phyloP scores from a whole-genome alignment of 2,888 invertebrate species.

The Epinotia brunnichana region DNA sequence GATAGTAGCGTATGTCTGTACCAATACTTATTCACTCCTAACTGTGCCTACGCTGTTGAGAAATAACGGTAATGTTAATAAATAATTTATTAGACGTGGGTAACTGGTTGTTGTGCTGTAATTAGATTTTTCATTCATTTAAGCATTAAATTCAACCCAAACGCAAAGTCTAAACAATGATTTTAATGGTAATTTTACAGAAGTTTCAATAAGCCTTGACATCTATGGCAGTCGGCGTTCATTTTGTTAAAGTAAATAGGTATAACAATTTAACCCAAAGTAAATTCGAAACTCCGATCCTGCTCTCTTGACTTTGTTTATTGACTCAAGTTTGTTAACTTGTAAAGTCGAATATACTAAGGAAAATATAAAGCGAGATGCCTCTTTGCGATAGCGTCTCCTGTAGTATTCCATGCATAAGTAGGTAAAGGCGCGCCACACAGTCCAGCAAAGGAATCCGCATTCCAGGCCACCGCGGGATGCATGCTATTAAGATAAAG shows the following conservation, averaged over 20 bases:
- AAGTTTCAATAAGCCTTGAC: slow-evolving; percentile 32
- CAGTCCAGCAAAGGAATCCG: too few species aligned
- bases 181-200: slow-evolving; percentile 26
- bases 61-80: too few species aligned
- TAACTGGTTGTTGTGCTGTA: too few species aligned
- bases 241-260: too few species aligned
- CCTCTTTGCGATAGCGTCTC: slow-evolving; percentile 7
- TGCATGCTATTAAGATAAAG: too few species aligned
- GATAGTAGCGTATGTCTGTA: too few species aligned
- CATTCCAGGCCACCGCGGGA: background rate
- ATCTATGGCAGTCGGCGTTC: slow-evolving; percentile 23
- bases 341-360: slow-evolving; percentile 21
- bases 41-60: too few species aligned
- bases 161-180: background rate
- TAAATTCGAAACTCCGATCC: slow-evolving; percentile 9
- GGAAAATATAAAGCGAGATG: slow-evolving; percentile 9
- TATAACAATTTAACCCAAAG: slow-evolving; percentile 7
- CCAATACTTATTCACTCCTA: too few species aligned
- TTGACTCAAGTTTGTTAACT: slow-evolving; percentile 23
- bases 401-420: background rate
- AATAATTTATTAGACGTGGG: too few species aligned
- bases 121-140: background rate
- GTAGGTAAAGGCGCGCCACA: background rate
- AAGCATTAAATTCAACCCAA: background rate
- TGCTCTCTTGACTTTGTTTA: slow-evolving; percentile 23